These are phyloP conservation scores for Rhynchotus rufescens DNA, from an alignment of 2,797 vertebrate genomes.

Conservation along the genomic window DNA sequence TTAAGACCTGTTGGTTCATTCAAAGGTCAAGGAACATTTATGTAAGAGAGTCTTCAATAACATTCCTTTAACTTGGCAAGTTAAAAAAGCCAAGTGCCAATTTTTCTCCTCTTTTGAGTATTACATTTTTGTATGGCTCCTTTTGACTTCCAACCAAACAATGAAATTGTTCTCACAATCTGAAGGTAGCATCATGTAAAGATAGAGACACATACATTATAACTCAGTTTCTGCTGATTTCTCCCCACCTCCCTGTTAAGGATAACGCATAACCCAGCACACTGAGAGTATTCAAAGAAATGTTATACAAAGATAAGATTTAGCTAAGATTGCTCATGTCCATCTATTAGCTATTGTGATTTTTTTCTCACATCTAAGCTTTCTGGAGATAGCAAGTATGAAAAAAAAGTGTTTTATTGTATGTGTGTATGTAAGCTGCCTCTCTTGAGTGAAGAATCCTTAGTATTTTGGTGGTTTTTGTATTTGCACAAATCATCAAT, in stretches of 20 bases:
- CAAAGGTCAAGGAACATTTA: conserved; percentile 77
- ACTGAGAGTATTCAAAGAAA: not conserved
- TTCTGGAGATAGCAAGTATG: not conserved
- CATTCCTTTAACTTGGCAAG: conserved; percentile 76
- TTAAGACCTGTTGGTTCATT: conserved; percentile 82
- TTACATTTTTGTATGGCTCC: conserved; percentile 51
- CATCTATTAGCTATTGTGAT: not conserved
- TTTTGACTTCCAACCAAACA: conserved; percentile 43
- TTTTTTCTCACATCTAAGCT: not conserved
- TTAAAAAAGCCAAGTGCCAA: conserved; percentile 13
- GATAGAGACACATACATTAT: not conserved
- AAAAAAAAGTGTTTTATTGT: fast-evolving
- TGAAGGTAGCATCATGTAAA: not conserved
- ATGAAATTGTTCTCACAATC: conserved; percentile 42
- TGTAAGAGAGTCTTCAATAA: conserved; percentile 72
- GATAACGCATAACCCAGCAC: not conserved
- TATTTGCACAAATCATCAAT: not conserved
- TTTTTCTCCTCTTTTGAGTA: conserved; percentile 53
- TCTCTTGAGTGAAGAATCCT: fast-evolving
- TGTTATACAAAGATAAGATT: not conserved
- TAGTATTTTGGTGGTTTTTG: not conserved
- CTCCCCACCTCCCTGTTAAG: not conserved
- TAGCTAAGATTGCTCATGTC: not conserved
- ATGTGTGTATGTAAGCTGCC: not conserved
- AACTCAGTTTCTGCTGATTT: not conserved